Base-by-base conservation (phyloP, 2,113 vertebrate species). In the Gulo gulo region DNA sequence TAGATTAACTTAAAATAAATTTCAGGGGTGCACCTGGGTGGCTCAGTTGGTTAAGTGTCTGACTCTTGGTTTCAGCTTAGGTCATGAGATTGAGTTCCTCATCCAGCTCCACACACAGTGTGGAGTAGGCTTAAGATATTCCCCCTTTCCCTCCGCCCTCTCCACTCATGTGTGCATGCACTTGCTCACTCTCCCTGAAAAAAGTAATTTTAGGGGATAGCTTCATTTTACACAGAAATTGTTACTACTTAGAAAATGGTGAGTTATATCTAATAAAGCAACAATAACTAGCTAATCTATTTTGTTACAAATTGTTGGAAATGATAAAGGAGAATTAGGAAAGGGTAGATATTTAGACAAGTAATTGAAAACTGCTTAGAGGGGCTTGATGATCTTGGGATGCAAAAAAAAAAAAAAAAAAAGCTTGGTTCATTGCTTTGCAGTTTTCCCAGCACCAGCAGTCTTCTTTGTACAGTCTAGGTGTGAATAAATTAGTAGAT, bases 341-440 rank as follows among this genome's bases (percentile, higher is more conserved):
- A 97, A 91, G n/a, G 76, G 9, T 95, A 74, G 76, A 39, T 91
- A 67, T 91, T 95, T 57, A 93, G 23, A 88, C 83, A 88, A 78
- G 47, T 76, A 47, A 82, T 67, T 92, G 23, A 94, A 95, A 92
- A 81, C 78, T 89, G 11, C 84, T 65, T 83, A 88, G 39, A 83
- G 13, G 36, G 18, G 24, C 61, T 96, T 96, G 36, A 45, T 91
- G 36, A 71, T 42, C 55, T 85, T 2, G 14, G 95, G 88, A 81
- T 85, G 24, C 15, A 92, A 81, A n/a, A 93, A 42, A 65, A 65
- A 14, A 76, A 87, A 74, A 24, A 31, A 9, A 14, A 45, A 2
- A 52, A 52, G 4, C 83, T 67, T 92, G 59, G 39, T 69, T 89
- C 16, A 52, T 65, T 92, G 16, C 97, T 94, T 21, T 83, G n/a